Conservation (phyloP, 2,797 vertebrate species). For the Squalus acanthias region DNA sequence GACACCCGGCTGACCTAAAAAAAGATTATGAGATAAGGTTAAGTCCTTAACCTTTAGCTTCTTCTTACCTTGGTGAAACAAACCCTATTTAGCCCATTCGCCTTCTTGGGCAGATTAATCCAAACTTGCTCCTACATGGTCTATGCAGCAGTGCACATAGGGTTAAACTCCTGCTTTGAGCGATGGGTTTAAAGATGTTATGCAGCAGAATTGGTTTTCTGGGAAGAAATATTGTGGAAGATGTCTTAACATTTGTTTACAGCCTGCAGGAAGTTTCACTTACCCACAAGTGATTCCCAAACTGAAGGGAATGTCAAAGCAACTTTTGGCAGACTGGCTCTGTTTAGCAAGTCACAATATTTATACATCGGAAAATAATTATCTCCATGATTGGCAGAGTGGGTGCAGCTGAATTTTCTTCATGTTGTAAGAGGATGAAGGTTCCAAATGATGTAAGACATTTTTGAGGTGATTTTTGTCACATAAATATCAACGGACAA, state of each 20-base stretch:
- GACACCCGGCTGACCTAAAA: neutral
- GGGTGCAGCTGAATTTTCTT: neutral
- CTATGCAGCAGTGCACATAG: neutral
- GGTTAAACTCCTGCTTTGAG: neutral
- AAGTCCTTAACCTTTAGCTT: neutral
- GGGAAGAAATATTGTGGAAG: neutral
- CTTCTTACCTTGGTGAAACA: neutral
- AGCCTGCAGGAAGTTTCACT: conserved; percentile 1
- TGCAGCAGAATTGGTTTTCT: neutral
- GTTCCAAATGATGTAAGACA: neutral
- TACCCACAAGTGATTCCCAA: neutral
- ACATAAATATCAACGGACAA: neutral
- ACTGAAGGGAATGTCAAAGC: neutral
- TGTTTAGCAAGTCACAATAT: neutral
- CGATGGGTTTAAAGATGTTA: neutral
- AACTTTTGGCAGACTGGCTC: neutral
- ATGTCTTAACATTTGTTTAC: conserved; percentile 12
- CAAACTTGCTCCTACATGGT: neutral
- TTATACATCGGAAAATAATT: neutral
- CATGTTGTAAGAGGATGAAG: neutral
- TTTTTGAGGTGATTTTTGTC: neutral
- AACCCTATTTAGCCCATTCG: neutral
- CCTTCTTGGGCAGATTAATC: too few species aligned
- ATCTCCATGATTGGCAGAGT: neutral
- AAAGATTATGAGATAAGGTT: neutral